Evolutionary conservation across 2,113 vertebrate species (phyloP), one percentile per base, ranked within the genome.

Genomic region (Promerops cafer): DNA sequence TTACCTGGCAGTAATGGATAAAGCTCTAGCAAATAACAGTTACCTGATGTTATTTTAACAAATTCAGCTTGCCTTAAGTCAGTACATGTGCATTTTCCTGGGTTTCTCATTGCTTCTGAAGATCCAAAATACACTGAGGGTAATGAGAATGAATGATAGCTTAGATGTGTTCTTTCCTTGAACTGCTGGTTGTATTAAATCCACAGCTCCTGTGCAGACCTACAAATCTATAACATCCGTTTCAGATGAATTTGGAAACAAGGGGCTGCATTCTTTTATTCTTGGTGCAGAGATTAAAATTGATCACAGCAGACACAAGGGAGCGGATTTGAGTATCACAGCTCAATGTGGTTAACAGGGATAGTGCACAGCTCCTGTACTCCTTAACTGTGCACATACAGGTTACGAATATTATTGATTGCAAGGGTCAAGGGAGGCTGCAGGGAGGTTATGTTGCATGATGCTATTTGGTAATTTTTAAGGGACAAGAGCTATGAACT

Each of bases 271-370:
- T 97, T 97, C 97, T 97, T 97, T 96, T 96, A 93, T 98, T 97
- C 94, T 90, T 97, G 95, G 87, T 90, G 95, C 94, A 96, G 90
- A 98, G 98, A 98, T 98, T 97, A 97, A 97, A 98, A 98, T 98
- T 98, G 98, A 98, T 98, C 97, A 97, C 40, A 54, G 85, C 68
- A 93, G 94, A 83, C 98, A 97, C 97, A 64, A 93, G 98, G 97
- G 98, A 98, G 80, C 92, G 71, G 64, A 66, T 87, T 90, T 71
- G 81, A 90, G 94, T 93, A 95, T 97, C 95, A 89, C 95, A 97
- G 97, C 97, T 98, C 96, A 96, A 56, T 96, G 91, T 95, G 95
- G 95, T 96, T 98, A 98, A 98, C 92, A 89, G 97, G 98, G 95
- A 96, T 84, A 74, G 96, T 59, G 56, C 95, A 86, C 2, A 7